Base-by-base conservation (phyloP, 2,888 invertebrate species). In the Callosobruchus maculatus region DNA sequence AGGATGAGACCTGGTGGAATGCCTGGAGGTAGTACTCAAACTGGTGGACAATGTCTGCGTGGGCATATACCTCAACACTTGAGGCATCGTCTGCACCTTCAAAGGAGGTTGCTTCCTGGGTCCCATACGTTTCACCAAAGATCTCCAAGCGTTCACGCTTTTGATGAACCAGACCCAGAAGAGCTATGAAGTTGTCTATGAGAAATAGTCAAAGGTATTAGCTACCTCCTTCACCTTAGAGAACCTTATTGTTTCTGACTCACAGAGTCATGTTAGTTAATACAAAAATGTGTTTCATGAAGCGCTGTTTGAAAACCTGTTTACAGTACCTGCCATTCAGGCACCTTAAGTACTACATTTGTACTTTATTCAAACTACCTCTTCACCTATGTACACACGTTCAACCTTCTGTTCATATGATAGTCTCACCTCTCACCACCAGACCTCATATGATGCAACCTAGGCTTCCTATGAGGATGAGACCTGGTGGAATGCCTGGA, bases 91-190 rank as follows among this genome's bases (percentile, higher is more conserved):
- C 79, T 87, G 87, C 76, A 87, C 87, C 78, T 89, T 88, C 72
- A 88, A 83, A 0, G 88, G 88, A 4, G 88, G 85, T 77, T 88
- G 88, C 77, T 88, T 88, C 78, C 87, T 87, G 0, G 88, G 88
- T 5, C 88, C 87, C 71, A 88, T 80, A 76, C 86, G 82, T 67
- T 90, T 89, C 70, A 91, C 83, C 74, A 92, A 88, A 67, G 89
- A 87, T 78, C 90, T 89, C 91, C 93, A 93, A 71, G 92, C 86
- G 20, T 89, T 90, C 77, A 94, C 90, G 13, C 95, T 92, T 81
- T 95, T 92, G 71, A 93, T 92, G 18, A 94, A 94, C 86, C 94
- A 92, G 71, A 96, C 92, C 95, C 96, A 96, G 73, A 95, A 92
- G 0, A 94, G 7, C 85, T 84, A n/a, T n/a, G n/a, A n/a, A n/a